Evolutionary conservation across 2,888 invertebrate genomes (phyloP).

Genomic region (Pardosa pseudoannulata): DNA sequence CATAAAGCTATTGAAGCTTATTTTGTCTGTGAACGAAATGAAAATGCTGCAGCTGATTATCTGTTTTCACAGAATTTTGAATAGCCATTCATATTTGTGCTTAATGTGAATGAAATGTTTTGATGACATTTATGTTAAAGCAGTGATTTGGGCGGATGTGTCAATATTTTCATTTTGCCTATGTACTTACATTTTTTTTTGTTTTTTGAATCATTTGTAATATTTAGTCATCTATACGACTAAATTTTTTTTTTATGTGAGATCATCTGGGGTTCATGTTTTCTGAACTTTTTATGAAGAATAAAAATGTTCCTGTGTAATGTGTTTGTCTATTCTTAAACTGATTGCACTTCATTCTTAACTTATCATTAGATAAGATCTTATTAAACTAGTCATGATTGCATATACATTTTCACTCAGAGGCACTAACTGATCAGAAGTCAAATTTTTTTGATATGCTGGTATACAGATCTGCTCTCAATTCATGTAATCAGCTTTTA

Average conservation of each 20-base stretch:
- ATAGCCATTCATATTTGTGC: constrained; percentile 67
- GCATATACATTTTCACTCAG: no score
- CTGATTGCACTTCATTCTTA: no score
- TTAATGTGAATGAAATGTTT: neutral
- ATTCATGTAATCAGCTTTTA: no score
- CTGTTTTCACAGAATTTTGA: constrained; percentile 94
- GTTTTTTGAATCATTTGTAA: neutral
- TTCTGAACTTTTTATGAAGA: neutral
- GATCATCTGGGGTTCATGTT: neutral
- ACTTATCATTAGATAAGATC: no score
- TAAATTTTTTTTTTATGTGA: neutral
- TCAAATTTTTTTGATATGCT: no score
- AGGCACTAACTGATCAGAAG: no score
- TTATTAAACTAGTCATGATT: no score
- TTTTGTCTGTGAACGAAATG: constrained; percentile 99
- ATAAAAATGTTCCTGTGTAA: neutral
- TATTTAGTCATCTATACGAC: neutral
- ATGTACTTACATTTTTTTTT: neutral
- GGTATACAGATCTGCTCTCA: no score
- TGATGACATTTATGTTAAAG: neutral
- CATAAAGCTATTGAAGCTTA: constrained; percentile 98
- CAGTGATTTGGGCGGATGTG: neutral
- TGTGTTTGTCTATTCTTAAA: neutral
- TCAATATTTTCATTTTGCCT: neutral
- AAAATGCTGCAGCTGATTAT: constrained; percentile 96